Conservation (phyloP, 2,888 invertebrate genomes). For the Tholera decimalis region DNA sequence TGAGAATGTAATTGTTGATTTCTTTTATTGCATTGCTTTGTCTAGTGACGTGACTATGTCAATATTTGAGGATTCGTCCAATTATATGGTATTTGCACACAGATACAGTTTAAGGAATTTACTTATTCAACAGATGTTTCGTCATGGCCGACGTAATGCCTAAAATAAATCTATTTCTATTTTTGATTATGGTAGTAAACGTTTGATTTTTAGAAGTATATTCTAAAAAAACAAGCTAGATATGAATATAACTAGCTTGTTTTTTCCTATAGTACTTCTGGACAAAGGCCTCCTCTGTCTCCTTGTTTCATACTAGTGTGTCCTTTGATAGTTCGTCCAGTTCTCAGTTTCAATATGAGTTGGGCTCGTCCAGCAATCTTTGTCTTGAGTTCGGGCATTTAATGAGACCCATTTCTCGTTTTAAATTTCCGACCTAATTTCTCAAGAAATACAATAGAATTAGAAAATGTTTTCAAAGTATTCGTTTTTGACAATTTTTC, state of each 20-base stretch:
- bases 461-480: slow-evolving; percentile 41
- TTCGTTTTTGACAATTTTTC: slow-evolving; percentile 29
- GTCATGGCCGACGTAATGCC: slow-evolving; percentile 22
- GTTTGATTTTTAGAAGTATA: slow-evolving; percentile 14
- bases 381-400: too few relatives aligned
- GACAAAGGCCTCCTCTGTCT: too few relatives aligned
- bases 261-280: too few relatives aligned
- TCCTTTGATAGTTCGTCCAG: background rate
- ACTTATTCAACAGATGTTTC: slow-evolving; percentile 25
- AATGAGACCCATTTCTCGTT: too few relatives aligned
- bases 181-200: background rate
- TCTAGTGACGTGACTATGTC: slow-evolving; percentile 33
- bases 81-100: slow-evolving; percentile 65
- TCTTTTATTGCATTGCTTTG: slow-evolving; percentile 42
- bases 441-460: slow-evolving; percentile 25
- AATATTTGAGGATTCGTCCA: slow-evolving; percentile 51
- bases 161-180: slow-evolving; percentile 19
- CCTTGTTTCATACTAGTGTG: too few relatives aligned
- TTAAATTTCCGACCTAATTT: too few relatives aligned
- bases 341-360: background rate
- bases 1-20: slow-evolving; percentile 40
- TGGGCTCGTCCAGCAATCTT: too few relatives aligned
- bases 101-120: slow-evolving; percentile 38
- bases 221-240: too few relatives aligned
- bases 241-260: too few relatives aligned